phyloP scores from a whole-genome alignment of 2,797 vertebrate species.

The Anguilla obscura region DNA sequence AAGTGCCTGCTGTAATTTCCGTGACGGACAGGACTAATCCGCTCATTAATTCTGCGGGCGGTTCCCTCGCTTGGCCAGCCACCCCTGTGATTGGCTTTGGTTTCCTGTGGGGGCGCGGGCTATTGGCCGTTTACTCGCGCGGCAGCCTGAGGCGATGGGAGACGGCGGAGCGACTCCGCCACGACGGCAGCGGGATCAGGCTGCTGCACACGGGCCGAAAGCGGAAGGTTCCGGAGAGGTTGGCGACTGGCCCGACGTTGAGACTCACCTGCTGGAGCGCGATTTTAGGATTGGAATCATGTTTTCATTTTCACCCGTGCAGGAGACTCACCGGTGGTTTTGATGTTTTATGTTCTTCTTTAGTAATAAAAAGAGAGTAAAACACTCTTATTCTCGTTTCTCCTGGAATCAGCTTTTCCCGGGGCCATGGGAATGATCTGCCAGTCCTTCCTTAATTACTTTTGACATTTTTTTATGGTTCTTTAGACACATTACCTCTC shows the following conservation, averaged over 20 bases:
- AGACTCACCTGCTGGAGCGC: not conserved
- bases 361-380: no score
- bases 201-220: not conserved
- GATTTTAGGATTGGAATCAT: not conserved
- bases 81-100: not conserved
- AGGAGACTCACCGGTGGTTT: not conserved
- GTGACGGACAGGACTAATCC: not conserved
- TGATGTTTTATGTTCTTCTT: no score
- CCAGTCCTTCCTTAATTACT: no score
- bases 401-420: not conserved
- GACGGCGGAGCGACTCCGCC: not conserved
- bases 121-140: not conserved
- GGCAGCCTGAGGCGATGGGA: not conserved
- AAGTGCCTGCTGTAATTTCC: constrained; percentile 26
- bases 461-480: no score
- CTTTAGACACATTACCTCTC: no score
- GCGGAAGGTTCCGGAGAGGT: not conserved
- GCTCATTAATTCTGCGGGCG: not conserved
- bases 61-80: not conserved
- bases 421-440: no score
- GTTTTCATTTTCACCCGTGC: not conserved
- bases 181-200: not conserved
- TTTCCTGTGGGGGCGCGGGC: not conserved
- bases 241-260: not conserved
- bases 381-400: not conserved